Conservation (phyloP, 2,797 vertebrate species). For the Ambastaia sidthimunki region DNA sequence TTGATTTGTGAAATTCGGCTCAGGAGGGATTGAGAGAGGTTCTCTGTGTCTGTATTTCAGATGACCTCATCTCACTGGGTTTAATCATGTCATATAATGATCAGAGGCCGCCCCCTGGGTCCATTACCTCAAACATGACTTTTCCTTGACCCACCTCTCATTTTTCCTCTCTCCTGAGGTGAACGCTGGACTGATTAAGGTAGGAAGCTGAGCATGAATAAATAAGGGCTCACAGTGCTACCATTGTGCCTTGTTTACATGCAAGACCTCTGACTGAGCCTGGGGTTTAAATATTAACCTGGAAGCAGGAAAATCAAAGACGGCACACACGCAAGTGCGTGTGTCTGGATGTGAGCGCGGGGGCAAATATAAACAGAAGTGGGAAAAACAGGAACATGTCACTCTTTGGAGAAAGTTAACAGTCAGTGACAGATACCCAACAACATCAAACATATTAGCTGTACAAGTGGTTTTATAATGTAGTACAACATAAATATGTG, state of each 20-base stretch:
- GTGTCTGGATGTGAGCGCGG: conserved; percentile 3
- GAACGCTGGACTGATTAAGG: conserved; percentile 78
- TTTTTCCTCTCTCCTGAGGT: conserved; percentile 55
- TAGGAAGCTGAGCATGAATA: conserved; percentile 81
- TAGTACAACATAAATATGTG: not conserved
- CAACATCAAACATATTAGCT: not conserved
- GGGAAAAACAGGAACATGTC: conserved; percentile 30
- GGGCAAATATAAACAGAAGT: conserved; percentile 25
- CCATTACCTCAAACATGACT: conserved; percentile 85
- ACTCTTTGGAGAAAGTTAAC: conserved; percentile 42
- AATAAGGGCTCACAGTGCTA: conserved; percentile 78
- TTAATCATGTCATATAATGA: conserved; percentile 80
- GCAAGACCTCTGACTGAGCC: conserved; percentile 67
- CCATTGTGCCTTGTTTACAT: conserved; percentile 82
- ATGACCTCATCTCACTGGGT: conserved; percentile 78
- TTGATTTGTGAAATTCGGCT: conserved; percentile 22
- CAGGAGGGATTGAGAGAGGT: conserved; percentile 20
- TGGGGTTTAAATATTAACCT: conserved; percentile 79
- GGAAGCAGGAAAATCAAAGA: conserved; percentile 62
- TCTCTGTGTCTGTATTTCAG: conserved; percentile 50
- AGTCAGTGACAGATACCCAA: not conserved
- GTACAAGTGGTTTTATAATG: conserved; percentile 14
- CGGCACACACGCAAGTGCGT: conserved; percentile 27
- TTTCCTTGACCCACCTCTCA: conserved; percentile 78
- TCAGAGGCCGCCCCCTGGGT: conserved; percentile 73